phyloP scores from a whole-genome alignment of 2,888 invertebrate species.

The Frankliniella intonsa region DNA sequence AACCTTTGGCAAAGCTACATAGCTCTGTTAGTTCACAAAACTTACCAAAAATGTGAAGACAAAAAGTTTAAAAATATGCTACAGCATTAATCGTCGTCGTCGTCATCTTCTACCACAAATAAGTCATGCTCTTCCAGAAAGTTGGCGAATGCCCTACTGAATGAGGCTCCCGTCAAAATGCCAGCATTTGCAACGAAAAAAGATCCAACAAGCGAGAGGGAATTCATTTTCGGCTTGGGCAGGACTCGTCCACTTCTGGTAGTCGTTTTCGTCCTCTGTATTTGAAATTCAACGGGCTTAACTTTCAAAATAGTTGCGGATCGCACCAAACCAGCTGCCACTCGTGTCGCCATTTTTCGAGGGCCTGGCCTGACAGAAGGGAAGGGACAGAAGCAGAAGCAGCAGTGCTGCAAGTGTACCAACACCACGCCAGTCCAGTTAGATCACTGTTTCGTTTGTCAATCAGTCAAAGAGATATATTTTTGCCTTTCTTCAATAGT shows the following conservation, averaged over 20 bases:
- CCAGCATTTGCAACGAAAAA: not conserved
- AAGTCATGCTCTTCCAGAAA: conserved; percentile 1
- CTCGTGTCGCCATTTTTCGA: conserved; percentile 13
- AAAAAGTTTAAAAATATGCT: not conserved
- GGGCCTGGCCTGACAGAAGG: too few relatives aligned
- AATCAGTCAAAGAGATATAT: too few relatives aligned
- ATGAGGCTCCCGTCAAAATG: not conserved
- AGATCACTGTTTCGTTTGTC: too few relatives aligned
- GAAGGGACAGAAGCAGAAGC: too few relatives aligned
- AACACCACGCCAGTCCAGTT: too few relatives aligned
- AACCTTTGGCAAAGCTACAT: too few relatives aligned
- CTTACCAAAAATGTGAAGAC: not conserved
- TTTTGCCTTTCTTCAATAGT: too few relatives aligned
- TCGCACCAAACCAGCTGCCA: not conserved
- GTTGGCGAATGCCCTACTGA: conserved; percentile 6
- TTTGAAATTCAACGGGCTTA: not conserved
- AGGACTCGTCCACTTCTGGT: not conserved
- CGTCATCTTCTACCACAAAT: conserved; percentile 9
- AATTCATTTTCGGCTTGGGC: not conserved
- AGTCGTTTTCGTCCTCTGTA: not conserved
- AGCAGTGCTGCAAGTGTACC: too few relatives aligned
- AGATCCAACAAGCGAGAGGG: not conserved
- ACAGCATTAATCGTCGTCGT: not conserved
- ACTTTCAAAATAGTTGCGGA: not conserved
- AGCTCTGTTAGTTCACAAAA: not conserved